Evolutionary conservation across 2,113 vertebrate genomes (phyloP), one percentile per base, ranked within the genome.

Genomic region (Coreoperca whiteheadi): DNA sequence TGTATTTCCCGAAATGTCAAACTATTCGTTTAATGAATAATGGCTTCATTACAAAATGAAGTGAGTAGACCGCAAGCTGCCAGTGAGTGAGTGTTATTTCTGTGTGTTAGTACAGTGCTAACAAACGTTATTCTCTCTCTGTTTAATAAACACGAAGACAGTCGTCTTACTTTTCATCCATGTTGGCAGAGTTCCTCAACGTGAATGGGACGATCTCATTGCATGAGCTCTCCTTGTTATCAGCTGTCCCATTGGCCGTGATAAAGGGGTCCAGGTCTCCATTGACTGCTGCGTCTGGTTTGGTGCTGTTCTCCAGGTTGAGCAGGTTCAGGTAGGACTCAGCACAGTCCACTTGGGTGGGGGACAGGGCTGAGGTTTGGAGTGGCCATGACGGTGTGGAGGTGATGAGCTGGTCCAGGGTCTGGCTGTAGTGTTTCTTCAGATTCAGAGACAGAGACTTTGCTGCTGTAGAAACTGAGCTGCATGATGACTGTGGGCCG

Each of bases 271-370:
- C 79, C 43, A 79, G 61, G 51, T 86, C 76, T 16, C 78, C 70
- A 3, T 85, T 88, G 69, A 86, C 0, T 0, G 39, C 20, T 21
- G 81, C 56, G 0, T 9, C 75, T 9, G 82, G 77, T 4, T 88
- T 84, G 59, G 54, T 0, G 80, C 82, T 70, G 77, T 92, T 94
- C 63, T 95, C 95, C 91, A 95, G 89, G 92, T 94, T 95, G 70
- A 96, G 12, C 54, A 96, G 95, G 93, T 95, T 96, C 88, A 97
- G 94, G 92, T 96, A 97, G 75, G 96, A 96, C 89, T 95, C 94
- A 1, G 93, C 92, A 0, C 85, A 81, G 59, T 83, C 92, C 75
- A 91, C 91, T 30, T 82, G 76, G 0, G 70, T 64, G 23, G 87
- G 74, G 0, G 94, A 86, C 53, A 89, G 77, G 73, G 88, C 0